Conservation (phyloP, 2,797 vertebrate genomes). For the Erethizon dorsatum region DNA sequence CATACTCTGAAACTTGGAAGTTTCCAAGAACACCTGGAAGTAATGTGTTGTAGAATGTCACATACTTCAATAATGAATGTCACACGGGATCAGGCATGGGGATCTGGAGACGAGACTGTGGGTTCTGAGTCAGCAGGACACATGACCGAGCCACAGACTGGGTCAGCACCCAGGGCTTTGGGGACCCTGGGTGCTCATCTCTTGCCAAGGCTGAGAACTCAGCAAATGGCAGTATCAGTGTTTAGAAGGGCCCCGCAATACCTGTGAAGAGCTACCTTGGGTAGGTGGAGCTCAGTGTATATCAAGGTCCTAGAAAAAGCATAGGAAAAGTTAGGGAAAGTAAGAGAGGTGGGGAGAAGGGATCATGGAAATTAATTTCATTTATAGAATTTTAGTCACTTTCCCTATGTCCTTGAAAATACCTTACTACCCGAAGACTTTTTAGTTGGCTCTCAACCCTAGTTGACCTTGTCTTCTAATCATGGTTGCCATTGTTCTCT, state of each 20-base stretch:
- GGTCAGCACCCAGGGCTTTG: not conserved
- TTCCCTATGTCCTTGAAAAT: not conserved
- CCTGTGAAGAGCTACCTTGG: not conserved
- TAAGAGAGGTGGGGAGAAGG: not conserved
- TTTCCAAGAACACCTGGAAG: slow-evolving; percentile 71
- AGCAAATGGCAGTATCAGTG: not conserved
- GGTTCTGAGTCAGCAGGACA: slow-evolving; percentile 22
- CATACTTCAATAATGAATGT: not conserved
- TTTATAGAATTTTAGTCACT: not conserved
- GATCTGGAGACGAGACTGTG: not conserved
- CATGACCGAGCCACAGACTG: not conserved
- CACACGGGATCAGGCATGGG: not conserved
- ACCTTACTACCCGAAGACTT: not conserved
- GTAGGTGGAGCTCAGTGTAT: not conserved
- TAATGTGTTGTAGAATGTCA: not conserved
- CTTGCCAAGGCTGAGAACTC: not conserved
- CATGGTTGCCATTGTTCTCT: not conserved
- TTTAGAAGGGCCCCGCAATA: not conserved
- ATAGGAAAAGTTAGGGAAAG: not conserved
- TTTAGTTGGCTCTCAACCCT: not conserved
- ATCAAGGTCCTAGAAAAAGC: not conserved
- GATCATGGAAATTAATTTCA: not conserved
- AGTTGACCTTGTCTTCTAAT: not conserved
- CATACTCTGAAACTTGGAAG: slow-evolving; percentile 52
- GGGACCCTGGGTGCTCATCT: not conserved